Evolutionary conservation across 1,140 invertebrate genomes (phyloP), one percentile per base, ranked within the genome.

Genomic region (Harpegnathos saltator): DNA sequence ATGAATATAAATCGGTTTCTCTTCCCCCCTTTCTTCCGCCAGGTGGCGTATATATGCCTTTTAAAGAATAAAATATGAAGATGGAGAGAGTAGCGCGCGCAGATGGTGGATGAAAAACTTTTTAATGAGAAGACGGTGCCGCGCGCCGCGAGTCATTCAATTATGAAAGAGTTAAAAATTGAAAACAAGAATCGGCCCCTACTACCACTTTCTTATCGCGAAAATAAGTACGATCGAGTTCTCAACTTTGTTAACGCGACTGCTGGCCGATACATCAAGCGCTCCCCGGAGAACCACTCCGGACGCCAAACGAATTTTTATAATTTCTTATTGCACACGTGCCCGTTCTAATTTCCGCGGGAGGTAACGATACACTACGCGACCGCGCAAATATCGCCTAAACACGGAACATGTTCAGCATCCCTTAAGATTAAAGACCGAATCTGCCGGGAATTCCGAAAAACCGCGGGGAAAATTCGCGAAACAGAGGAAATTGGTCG

Each of bases 31-130:
- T 11, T 11, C 11, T 44, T 9, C 9, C 38, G 59, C n/a, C 56
- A 71, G 56, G 29, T 87, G 73, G 29, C 85, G 84, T 84, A 75
- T 71, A 44, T 56, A 48, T 54, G 59, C 48, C 54, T 87, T 66
- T 81, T 73, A 72, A 82, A 71, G 83, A 87, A 88, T 88, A 88
- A 88, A 87, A 88, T 85, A 85, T 88, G 87, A 87, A 82, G 75
- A 85, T 83, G 66, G 44, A 87, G 56, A 17, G 74, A 74, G 69
- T 50, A 82, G 83, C 83, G 82, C 85, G 83, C 83, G 82, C 85
- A 82, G 85, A 85, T 87, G 85, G 82, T 54, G 58, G 77, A 72
- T 85, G 38, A 69, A 63, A 87, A 88, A 88, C 77, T 88, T 88
- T 81, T 87, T 87, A 88, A 88, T 87, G 85, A 87, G 66, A 82